A percentile compares a stretch with the other conserved stretches of the same genome.
phyloP scores from a whole-genome alignment of 2,797 vertebrate genomes.

The Sebastes elongatus region DNA sequence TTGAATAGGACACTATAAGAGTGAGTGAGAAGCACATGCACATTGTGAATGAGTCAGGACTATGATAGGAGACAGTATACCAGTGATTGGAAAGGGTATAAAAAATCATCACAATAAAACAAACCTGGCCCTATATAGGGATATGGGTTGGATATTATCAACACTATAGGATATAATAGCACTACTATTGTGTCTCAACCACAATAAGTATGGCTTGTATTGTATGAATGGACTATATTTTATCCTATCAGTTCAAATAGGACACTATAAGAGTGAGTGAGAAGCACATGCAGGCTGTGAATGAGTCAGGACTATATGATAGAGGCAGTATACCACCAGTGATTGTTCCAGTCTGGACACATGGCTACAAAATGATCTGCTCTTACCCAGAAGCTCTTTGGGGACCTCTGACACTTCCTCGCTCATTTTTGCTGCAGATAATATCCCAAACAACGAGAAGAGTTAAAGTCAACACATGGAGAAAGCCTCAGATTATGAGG shows the following conservation, averaged over 20 bases:
- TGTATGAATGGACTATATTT: not conserved
- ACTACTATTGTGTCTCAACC: slow-evolving; percentile 3
- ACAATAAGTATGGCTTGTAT: not conserved
- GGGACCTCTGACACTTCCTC: slow-evolving; percentile 90
- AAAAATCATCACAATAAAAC: not conserved
- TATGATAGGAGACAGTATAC: not conserved
- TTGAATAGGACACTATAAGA: not conserved
- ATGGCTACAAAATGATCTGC: slow-evolving; percentile 41
- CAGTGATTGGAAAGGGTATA: not conserved
- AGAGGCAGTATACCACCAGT: not conserved
- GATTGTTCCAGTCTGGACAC: slow-evolving; percentile 55
- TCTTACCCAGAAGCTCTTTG: slow-evolving; percentile 91
- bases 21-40: not conserved
- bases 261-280: not conserved
- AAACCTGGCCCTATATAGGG: not conserved
- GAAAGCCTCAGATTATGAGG: slow-evolving; percentile 8
- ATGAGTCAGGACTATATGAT: not conserved
- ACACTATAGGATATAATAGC: not conserved
- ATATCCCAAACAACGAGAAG: slow-evolving; percentile 38
- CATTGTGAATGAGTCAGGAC: not conserved
- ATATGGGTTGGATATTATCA: not conserved
- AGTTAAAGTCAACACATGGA: slow-evolving; percentile 41
- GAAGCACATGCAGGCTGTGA: not conserved
- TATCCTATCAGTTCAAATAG: not conserved
- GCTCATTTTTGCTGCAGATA: slow-evolving; percentile 81